Evolutionary conservation across 2,888 invertebrate species (phyloP).

Genomic region (Alentia gelatinosa): DNA sequence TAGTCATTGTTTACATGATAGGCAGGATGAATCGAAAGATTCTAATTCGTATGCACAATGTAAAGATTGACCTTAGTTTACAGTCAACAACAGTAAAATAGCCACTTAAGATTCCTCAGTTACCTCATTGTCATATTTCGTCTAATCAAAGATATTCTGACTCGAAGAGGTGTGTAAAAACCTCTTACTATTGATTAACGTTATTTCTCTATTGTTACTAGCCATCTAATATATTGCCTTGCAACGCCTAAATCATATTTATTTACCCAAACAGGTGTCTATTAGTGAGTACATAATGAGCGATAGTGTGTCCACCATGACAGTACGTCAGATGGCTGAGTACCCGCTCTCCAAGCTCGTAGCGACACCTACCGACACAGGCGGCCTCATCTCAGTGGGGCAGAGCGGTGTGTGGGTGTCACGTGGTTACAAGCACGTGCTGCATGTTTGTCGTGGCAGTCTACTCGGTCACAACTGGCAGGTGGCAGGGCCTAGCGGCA

Average conservation of each 20-base stretch:
- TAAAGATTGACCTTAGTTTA: too few species aligned
- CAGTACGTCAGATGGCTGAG: constrained; percentile 70
- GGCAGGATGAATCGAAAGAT: too few species aligned
- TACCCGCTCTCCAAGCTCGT: constrained; percentile 38
- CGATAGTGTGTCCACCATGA: constrained; percentile 71
- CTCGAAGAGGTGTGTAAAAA: too few species aligned
- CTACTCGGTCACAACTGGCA: constrained; percentile 77
- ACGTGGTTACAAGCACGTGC: constrained; percentile 70
- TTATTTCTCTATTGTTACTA: background rate
- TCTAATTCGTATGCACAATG: too few species aligned
- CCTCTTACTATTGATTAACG: too few species aligned
- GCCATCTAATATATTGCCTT: background rate
- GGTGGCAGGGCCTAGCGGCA: constrained; percentile 69
- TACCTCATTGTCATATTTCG: too few species aligned
- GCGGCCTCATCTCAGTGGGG: constrained; percentile 71
- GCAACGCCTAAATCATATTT: background rate
- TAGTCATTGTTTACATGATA: too few species aligned
- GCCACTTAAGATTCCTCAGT: too few species aligned
- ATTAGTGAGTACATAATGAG: constrained; percentile 74
- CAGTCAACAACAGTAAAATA: too few species aligned
- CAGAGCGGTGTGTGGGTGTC: constrained; percentile 74
- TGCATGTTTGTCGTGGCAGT: constrained; percentile 74
- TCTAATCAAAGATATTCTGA: too few species aligned
- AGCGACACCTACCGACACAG: constrained; percentile 63
- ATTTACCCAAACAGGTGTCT: constrained; percentile 71